Evolutionary conservation across 1,140 invertebrate species (phyloP).

Genomic region (Drosophila arawakana): DNA sequence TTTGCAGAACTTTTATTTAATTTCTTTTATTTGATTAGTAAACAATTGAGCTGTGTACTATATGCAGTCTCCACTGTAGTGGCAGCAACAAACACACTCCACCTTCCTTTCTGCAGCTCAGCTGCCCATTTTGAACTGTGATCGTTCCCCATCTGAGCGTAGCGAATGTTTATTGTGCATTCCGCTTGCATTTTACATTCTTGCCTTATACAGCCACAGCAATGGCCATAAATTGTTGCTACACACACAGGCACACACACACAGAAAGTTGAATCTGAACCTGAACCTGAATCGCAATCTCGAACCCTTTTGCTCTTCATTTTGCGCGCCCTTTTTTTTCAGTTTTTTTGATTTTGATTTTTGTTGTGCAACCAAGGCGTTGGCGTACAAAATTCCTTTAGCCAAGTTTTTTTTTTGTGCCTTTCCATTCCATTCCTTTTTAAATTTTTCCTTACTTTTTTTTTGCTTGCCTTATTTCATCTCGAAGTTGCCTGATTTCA

Average conservation of each 20-base stretch:
- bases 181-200: conserved; percentile 79
- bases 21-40: too few species aligned
- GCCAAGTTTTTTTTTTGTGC: conserved; percentile 30
- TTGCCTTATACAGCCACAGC: conserved; percentile 49
- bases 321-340: conserved; percentile 52
- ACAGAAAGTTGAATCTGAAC: neutral
- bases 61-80: conserved; percentile 10
- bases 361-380: conserved; percentile 52
- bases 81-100: neutral
- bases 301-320: conserved; percentile 42
- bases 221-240: conserved; percentile 50
- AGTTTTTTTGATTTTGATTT: too few species aligned
- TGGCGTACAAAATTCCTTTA: conserved; percentile 80
- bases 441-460: neutral
- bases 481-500: conserved; percentile 35
- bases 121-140: conserved; percentile 33
- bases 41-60: neutral
- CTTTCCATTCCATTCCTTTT: neutral
- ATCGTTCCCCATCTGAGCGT: conserved; percentile 42
- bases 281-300: conserved; percentile 20
- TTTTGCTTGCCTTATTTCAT: neutral
- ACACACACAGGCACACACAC: conserved; percentile 26
- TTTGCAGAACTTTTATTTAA: too few species aligned
- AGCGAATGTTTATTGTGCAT: conserved; percentile 82
- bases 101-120: conserved; percentile 1